phyloP scores from a whole-genome alignment of 2,113 vertebrate genomes.

The Rhea americana region DNA sequence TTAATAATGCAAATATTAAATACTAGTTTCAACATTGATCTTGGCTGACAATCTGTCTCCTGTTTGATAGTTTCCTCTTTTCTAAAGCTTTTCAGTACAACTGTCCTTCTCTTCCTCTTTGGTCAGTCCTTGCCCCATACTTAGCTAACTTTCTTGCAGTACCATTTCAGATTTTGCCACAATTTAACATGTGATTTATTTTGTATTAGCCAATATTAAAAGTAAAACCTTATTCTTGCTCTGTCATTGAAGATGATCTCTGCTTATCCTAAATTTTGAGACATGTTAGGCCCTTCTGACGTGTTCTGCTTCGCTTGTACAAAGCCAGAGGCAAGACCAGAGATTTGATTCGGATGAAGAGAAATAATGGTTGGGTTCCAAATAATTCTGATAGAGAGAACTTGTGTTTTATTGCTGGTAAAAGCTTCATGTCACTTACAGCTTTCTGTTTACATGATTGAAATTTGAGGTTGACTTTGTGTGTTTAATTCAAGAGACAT shows the following conservation, averaged over 20 bases:
- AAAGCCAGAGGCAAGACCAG: rapidly evolving
- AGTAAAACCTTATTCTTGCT: rapidly evolving
- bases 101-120: background rate
- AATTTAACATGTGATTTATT: rapidly evolving
- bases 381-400: background rate
- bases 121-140: background rate
- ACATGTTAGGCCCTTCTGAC: rapidly evolving
- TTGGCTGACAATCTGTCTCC: background rate
- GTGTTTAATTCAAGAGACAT: background rate
- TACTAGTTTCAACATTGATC: background rate
- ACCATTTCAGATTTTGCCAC: background rate
- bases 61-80: background rate
- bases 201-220: background rate
- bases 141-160: too few relatives aligned
- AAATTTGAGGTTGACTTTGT: rapidly evolving
- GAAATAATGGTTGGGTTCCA: rapidly evolving
- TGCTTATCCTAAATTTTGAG: background rate
- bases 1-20: background rate
- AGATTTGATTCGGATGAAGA: rapidly evolving
- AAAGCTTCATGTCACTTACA: rapidly evolving
- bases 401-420: background rate
- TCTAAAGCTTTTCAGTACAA: background rate
- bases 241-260: background rate
- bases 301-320: background rate
- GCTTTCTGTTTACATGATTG: background rate